Evolutionary conservation across 2,888 invertebrate genomes (phyloP).

Genomic region (Drosophila barbarae): DNA sequence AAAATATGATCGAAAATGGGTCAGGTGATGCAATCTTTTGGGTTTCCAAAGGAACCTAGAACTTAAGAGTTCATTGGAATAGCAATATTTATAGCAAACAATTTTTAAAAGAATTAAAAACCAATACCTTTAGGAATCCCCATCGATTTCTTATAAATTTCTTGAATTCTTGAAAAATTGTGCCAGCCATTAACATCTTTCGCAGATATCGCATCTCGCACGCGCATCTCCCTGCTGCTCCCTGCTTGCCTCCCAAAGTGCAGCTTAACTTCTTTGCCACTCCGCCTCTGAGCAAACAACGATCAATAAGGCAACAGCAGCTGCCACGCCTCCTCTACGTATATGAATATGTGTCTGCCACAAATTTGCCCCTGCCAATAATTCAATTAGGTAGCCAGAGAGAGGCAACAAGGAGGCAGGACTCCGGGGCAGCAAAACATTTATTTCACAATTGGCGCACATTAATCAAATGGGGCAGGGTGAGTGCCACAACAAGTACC

Average conservation of each 20-base stretch:
- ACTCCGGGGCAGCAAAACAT: constrained; percentile 63
- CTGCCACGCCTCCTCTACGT: constrained; percentile 36
- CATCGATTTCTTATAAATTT: neutral
- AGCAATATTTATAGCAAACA: neutral
- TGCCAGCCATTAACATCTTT: constrained; percentile 24
- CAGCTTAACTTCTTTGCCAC: constrained; percentile 12
- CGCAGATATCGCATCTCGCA: constrained; percentile 33
- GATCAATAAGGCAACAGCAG: constrained; percentile 56
- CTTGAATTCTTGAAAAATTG: constrained; percentile 10
- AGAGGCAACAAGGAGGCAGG: constrained; percentile 18
- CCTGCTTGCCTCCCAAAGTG: constrained; percentile 2
- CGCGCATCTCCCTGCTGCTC: constrained; percentile 5
- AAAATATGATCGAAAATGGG: constrained; percentile 58
- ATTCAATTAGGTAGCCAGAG: constrained; percentile 61
- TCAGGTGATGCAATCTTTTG: constrained; percentile 65
- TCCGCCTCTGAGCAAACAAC: constrained; percentile 61
- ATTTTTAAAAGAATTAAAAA: neutral
- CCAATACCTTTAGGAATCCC: neutral
- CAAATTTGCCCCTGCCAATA: constrained; percentile 69
- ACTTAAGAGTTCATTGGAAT: too few species aligned
- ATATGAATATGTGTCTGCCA: constrained; percentile 61
- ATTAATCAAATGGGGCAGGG: constrained; percentile 63
- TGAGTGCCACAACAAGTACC: constrained; percentile 61
- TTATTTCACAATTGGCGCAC: constrained; percentile 75
- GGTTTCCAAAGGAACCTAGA: neutral